Evolutionary conservation across 2,888 invertebrate species (phyloP).

Genomic region (Eristalinus aeneus): DNA sequence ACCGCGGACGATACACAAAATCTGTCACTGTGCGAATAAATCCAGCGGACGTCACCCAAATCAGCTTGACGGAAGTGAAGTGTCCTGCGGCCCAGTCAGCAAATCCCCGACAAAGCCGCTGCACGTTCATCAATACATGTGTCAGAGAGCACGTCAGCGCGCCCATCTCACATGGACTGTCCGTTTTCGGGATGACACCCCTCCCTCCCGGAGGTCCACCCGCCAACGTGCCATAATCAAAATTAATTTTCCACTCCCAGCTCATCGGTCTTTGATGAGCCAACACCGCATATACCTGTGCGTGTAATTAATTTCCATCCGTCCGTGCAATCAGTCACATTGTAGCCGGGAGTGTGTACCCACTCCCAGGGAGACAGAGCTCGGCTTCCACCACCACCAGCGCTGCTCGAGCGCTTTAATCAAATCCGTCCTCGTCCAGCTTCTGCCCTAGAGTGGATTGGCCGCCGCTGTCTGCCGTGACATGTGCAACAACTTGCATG

Average conservation of each 20-base stretch:
- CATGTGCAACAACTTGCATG: slow-evolving; percentile 65
- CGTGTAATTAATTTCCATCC: slow-evolving; percentile 62
- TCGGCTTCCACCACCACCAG: not conserved
- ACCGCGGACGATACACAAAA: no score
- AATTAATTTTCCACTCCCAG: slow-evolving; percentile 56
- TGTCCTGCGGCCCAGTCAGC: no score
- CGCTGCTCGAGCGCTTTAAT: not conserved
- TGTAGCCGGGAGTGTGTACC: slow-evolving; percentile 33
- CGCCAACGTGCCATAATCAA: slow-evolving; percentile 50
- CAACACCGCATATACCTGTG: slow-evolving; percentile 7
- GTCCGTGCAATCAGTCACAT: slow-evolving; percentile 62
- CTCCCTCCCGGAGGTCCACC: not conserved
- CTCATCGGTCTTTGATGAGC: slow-evolving; percentile 30
- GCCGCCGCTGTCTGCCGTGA: slow-evolving; percentile 37
- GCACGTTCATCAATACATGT: no score
- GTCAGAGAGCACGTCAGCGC: not conserved
- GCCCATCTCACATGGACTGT: not conserved
- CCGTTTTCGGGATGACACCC: not conserved
- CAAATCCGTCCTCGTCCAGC: not conserved
- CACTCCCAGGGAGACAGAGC: not conserved
- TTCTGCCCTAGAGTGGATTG: slow-evolving; percentile 24
- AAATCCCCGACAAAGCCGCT: no score
- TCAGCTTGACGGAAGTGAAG: no score
- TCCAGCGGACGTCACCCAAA: no score
- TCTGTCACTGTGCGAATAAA: no score